These are phyloP conservation scores for Dasypus novemcinctus DNA, from an alignment of 2,113 vertebrate genomes.

Conservation along the genomic window DNA sequence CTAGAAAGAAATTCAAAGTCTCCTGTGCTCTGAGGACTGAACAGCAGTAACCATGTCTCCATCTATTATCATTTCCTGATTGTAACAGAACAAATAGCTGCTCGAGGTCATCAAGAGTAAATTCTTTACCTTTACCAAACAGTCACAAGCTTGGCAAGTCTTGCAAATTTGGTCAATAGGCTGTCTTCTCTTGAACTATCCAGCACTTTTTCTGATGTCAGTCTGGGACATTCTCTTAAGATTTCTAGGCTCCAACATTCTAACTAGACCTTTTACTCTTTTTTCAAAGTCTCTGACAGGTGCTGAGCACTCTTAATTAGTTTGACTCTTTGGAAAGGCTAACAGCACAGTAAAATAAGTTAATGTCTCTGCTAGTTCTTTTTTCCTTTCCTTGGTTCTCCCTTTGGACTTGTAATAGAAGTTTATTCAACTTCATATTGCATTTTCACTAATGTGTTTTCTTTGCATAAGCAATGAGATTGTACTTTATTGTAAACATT, in stretches of 20 bases:
- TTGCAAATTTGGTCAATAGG: conserved; percentile 32
- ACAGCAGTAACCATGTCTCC: background rate
- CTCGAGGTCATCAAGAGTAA: conserved; percentile 34
- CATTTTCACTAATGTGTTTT: background rate
- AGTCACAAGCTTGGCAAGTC: background rate
- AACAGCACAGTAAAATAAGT: background rate
- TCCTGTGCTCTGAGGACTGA: background rate
- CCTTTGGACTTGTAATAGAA: background rate
- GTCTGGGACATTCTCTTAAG: background rate
- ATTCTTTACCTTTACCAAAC: conserved; percentile 36
- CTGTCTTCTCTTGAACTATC: conserved; percentile 10
- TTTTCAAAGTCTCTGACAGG: conserved; percentile 43
- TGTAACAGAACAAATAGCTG: conserved; percentile 31
- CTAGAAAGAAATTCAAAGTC: background rate
- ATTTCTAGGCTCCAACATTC: conserved; percentile 34
- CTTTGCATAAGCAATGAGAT: background rate
- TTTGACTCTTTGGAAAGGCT: background rate
- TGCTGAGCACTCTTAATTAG: conserved; percentile 31
- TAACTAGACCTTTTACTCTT: background rate
- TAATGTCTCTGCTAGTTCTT: background rate
- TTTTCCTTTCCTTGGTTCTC: background rate
- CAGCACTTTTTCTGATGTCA: conserved; percentile 44
- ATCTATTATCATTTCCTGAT: conserved; percentile 16
- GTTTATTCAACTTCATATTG: background rate
- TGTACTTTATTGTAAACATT: background rate